Percentiles rank a stretch among this genome's conserved stretches.
phyloP scores from a whole-genome alignment of 2,888 invertebrate species.

The Falcaria lacertinaria region DNA sequence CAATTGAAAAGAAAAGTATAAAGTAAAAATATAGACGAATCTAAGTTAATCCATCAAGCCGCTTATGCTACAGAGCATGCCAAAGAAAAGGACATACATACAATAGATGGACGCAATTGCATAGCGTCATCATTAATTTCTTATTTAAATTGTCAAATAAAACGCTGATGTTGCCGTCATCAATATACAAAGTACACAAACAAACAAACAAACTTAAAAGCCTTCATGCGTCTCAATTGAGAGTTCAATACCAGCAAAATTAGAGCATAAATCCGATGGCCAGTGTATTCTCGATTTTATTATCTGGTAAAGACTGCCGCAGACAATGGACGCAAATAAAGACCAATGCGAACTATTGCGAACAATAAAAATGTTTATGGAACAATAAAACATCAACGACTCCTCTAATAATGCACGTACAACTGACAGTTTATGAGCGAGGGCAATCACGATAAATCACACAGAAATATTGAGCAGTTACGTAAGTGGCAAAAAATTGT shows the following conservation, averaged over 20 bases:
- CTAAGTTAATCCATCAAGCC: too few species aligned
- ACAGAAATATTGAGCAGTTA: slow-evolving; percentile 12
- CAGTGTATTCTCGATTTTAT: slow-evolving; percentile 18
- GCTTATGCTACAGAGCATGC: too few species aligned
- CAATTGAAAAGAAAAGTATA: too few species aligned
- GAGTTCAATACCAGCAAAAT: slow-evolving; percentile 10
- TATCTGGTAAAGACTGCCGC: slow-evolving; percentile 14
- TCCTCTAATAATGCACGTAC: slow-evolving; percentile 40
- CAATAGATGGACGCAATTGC: too few species aligned
- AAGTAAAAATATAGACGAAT: too few species aligned
- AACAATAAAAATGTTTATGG: slow-evolving; percentile 52
- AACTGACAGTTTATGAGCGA: slow-evolving; percentile 35
- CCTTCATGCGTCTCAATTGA: not conserved
- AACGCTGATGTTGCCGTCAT: not conserved
- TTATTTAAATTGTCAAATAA: too few species aligned
- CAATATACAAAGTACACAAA: not conserved
- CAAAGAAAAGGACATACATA: too few species aligned
- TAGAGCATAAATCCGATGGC: slow-evolving; percentile 15
- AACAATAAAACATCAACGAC: slow-evolving; percentile 51
- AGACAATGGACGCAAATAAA: slow-evolving; percentile 14
- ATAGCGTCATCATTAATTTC: too few species aligned
- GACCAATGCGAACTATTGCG: slow-evolving; percentile 33
- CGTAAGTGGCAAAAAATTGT: not conserved
- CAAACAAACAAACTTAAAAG: not conserved
- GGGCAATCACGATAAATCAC: slow-evolving; percentile 27